A percentile compares a stretch with the other conserved stretches of the same genome.
Evolutionary conservation across 2,113 vertebrate species (phyloP).

Genomic region (Brachionichthys hirsutus): DNA sequence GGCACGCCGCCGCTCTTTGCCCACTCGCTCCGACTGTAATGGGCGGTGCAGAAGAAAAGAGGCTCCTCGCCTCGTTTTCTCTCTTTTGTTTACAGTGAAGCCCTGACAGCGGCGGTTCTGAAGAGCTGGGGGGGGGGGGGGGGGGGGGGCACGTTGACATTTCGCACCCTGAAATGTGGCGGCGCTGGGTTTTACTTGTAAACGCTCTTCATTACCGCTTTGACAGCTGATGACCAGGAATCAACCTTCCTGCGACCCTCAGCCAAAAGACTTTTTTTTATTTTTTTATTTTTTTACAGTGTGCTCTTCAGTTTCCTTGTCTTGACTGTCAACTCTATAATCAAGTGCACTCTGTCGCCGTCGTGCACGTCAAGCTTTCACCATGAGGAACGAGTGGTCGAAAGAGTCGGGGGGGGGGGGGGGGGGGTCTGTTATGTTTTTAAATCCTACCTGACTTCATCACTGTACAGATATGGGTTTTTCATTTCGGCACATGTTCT

Average conservation of each 20-base stretch:
- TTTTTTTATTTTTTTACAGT: slow-evolving; percentile 23
- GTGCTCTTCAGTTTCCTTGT: slow-evolving; percentile 33
- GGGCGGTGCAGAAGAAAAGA: slow-evolving; percentile 10
- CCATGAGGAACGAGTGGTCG: neutral
- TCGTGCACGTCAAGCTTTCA: slow-evolving; percentile 9
- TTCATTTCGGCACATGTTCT: slow-evolving; percentile 58
- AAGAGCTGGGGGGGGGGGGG: slow-evolving; percentile 13
- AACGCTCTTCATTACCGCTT: slow-evolving; percentile 58
- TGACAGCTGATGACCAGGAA: slow-evolving; percentile 56
- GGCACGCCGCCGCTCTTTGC: slow-evolving; percentile 43
- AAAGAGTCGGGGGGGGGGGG: neutral
- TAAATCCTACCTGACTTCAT: slow-evolving; percentile 33
- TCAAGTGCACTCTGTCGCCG: slow-evolving; percentile 62
- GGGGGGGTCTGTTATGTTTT: too few relatives aligned
- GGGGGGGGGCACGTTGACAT: slow-evolving; percentile 67
- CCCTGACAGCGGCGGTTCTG: slow-evolving; percentile 51
- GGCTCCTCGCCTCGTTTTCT: slow-evolving; percentile 31
- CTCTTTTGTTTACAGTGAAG: slow-evolving; percentile 47
- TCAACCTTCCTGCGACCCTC: slow-evolving; percentile 36
- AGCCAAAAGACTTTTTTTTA: slow-evolving; percentile 26
- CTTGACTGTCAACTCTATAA: slow-evolving; percentile 50
- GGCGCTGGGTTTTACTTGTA: slow-evolving; percentile 57
- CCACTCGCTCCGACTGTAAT: slow-evolving; percentile 54
- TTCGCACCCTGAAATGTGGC: slow-evolving; percentile 59
- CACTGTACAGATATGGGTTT: slow-evolving; percentile 40